Evolutionary conservation across 2,797 vertebrate species (phyloP), one percentile per base, ranked within the genome.

Genomic region (Echiichthys vipera): DNA sequence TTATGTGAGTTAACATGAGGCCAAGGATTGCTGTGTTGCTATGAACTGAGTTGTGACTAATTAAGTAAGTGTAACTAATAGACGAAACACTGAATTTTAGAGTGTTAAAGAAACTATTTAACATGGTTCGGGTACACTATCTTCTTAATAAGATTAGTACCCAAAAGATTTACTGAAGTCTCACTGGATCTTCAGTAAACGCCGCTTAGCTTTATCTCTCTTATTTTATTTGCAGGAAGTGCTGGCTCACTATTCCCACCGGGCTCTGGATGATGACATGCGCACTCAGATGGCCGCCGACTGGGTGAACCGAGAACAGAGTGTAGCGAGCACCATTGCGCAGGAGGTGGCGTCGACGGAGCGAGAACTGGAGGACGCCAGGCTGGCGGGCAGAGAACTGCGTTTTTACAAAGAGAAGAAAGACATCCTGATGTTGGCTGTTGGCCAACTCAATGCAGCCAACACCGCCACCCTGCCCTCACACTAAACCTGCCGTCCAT

Each of bases 201-300:
- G 29, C 27, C 12, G 18, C 50, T 54, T 43, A 45, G 4, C 22
- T 27, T 47, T 32, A 53, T 24, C 37, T 65, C 20, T 62, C 53
- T 15, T 25, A 5, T 50, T 63, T 43, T 5, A 5, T 54, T 68
- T 73, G 20, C 87, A 99, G 98, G 98, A 99, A 70, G 98, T 99
- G 62, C 91, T 99, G 93, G 97, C 98, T 84, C 98, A 99, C 93
- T 99, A 99, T 73, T 99, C 98, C 7, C 97, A 99, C 93, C 96
- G 98, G 1, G 97, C 98, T 1, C 93, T 99, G 89, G 98, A 99
- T 1, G 98, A 99, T 0, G 98, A 99, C 84, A 99, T 99, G 92
- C 93, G 98, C 49, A 96, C 95, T 50, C 98, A 99, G 94, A 99
- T 99, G 98, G 97, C 97, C 0, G 94, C 96, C 27, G 98, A 99